Percentiles rank a stretch among this genome's conserved stretches.
Evolutionary conservation across 2,888 invertebrate species (phyloP).

Genomic region (Scaptomyza parva): DNA sequence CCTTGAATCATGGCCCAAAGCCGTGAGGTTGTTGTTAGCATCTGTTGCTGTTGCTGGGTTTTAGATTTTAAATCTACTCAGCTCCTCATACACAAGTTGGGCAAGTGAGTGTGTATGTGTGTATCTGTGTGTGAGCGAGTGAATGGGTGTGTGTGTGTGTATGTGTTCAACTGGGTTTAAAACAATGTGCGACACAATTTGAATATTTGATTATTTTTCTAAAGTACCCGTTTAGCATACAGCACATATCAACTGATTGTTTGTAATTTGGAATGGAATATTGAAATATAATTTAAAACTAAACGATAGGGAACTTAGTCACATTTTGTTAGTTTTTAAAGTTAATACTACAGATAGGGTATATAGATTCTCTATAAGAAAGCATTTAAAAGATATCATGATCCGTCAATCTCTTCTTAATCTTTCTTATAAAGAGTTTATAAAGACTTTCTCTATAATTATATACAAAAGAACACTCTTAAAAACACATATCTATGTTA

Average conservation of each 20-base stretch:
- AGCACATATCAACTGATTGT: constrained; percentile 29
- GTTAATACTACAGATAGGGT: no score
- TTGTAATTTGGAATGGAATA: constrained; percentile 6
- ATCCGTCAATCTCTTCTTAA: no score
- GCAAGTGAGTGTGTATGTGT: constrained; percentile 20
- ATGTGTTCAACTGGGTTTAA: constrained; percentile 40
- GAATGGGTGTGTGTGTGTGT: constrained; percentile 15
- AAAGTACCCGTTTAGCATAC: constrained; percentile 1
- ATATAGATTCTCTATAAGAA: no score
- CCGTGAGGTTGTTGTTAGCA: constrained; percentile 79
- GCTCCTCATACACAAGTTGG: constrained; percentile 27
- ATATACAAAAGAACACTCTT: no score
- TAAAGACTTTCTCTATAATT: no score
- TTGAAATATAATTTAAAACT: constrained; percentile 21
- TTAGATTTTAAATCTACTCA: constrained; percentile 21
- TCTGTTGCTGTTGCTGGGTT: constrained; percentile 77
- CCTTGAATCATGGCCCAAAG: constrained; percentile 69
- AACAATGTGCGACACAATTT: constrained; percentile 80
- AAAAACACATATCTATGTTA: background rate
- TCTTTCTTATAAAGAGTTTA: no score
- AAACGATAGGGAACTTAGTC: constrained; percentile 4
- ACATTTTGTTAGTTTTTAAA: background rate
- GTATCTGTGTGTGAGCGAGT: no score
- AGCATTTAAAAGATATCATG: no score
- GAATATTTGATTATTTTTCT: constrained; percentile 72